Evolutionary conservation across 1,140 invertebrate species (phyloP).

Genomic region (Portunus trituberculatus): DNA sequence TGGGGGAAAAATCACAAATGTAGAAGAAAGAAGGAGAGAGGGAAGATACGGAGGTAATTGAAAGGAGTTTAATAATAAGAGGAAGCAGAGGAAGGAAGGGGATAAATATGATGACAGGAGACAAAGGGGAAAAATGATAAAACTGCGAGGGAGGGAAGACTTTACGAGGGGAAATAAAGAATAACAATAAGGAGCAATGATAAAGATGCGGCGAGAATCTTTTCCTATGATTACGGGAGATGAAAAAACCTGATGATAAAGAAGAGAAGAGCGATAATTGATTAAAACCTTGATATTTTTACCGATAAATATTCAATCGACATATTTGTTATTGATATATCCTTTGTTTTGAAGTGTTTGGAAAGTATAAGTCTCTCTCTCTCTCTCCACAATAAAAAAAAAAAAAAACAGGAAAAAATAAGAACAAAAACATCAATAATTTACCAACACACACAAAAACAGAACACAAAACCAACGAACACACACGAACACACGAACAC

Average conservation of each 20-base stretch:
- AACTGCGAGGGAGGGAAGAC: neutral
- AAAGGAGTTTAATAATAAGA: neutral
- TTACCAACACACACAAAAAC: neutral
- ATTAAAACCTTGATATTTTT: too few species aligned
- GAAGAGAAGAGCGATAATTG: too few species aligned
- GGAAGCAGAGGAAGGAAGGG: constrained; percentile 31
- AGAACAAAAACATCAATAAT: neutral
- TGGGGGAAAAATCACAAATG: neutral
- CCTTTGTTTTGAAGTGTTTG: too few species aligned
- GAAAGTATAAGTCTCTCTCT: too few species aligned
- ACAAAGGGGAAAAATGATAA: neutral
- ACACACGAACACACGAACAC: too few species aligned
- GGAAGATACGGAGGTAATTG: neutral
- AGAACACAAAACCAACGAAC: neutral
- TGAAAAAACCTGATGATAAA: too few species aligned
- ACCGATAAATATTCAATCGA: too few species aligned
- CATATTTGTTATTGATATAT: too few species aligned
- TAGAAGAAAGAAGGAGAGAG: neutral
- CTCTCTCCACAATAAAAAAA: neutral
- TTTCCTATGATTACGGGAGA: too few species aligned
- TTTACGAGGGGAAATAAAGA: neutral
- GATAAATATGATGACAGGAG: neutral
- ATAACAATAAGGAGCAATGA: neutral
- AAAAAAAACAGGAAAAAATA: neutral
- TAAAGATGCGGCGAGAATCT: neutral